phyloP scores from a whole-genome alignment of 2,888 invertebrate species.

The Branchellion lobata region DNA sequence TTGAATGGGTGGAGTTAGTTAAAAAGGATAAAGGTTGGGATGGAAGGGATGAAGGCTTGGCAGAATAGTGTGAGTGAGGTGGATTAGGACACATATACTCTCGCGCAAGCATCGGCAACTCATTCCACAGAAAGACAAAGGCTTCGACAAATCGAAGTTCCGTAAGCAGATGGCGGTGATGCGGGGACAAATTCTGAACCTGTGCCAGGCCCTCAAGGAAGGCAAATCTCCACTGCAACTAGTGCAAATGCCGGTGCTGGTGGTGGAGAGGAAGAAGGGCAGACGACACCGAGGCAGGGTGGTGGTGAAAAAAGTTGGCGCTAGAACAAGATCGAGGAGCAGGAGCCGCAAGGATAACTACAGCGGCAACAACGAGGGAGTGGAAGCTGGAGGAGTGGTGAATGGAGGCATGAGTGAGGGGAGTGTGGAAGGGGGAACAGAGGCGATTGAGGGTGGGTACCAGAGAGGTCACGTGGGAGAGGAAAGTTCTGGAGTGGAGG shows the following conservation, averaged over 20 bases:
- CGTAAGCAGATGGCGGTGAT: conserved; percentile 99
- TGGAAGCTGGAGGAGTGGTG: not conserved
- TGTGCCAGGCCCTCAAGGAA: conserved; percentile 94
- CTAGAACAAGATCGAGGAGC: not conserved
- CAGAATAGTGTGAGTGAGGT: too few relatives aligned
- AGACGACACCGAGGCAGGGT: conserved; percentile 44
- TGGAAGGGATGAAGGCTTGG: too few relatives aligned
- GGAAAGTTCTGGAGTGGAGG: not conserved
- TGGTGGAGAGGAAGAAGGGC: conserved; percentile 77
- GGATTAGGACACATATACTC: too few relatives aligned
- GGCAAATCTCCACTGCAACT: conserved; percentile 93
- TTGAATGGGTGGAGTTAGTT: too few relatives aligned
- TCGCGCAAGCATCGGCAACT: too few relatives aligned
- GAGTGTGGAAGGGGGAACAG: not conserved
- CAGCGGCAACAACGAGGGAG: not conserved
- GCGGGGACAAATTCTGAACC: conserved; percentile 93
- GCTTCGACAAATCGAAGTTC: conserved; percentile 90
- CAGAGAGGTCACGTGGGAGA: conserved; percentile 43
- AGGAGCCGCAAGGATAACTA: not conserved
- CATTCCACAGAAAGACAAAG: conserved; percentile 97
- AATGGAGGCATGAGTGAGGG: not conserved
- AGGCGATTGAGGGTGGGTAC: not conserved
- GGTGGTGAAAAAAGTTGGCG: not conserved
- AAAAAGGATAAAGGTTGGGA: too few relatives aligned
- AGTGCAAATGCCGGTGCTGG: conserved; percentile 97